Conservation (phyloP, 2,888 invertebrate genomes). For the Erynnis tages region DNA sequence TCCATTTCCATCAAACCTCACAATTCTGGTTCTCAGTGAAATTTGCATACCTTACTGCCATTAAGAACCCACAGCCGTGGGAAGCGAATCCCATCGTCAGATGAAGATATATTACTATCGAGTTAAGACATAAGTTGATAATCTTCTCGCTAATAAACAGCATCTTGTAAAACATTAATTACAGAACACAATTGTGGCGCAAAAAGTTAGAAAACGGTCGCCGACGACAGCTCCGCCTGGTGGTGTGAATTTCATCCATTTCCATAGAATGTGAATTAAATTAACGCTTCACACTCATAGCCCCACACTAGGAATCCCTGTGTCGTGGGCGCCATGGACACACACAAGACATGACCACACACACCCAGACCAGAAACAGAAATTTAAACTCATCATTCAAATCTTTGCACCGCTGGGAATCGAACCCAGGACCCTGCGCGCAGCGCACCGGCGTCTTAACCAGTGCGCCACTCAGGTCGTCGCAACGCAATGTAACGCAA, state of each 20-base stretch:
- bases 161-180: slow-evolving; percentile 20
- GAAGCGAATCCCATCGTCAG: not conserved
- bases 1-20: too few species aligned
- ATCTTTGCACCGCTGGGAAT: too few species aligned
- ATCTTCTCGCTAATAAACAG: slow-evolving; percentile 21
- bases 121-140: slow-evolving; percentile 3
- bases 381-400: too few species aligned
- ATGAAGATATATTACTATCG: slow-evolving; percentile 11
- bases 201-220: slow-evolving; percentile 47
- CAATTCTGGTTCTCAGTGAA: not conserved
- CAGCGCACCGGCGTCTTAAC: too few species aligned
- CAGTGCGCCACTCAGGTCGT: too few species aligned
- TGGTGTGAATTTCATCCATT: slow-evolving; percentile 62
- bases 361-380: too few species aligned
- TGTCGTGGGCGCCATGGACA: too few species aligned
- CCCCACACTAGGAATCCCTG: too few species aligned
- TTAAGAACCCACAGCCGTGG: not conserved
- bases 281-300: too few species aligned
- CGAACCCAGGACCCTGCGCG: too few species aligned
- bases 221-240: slow-evolving; percentile 14
- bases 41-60: not conserved
- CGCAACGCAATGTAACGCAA: slow-evolving; percentile 40
- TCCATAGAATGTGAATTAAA: too few species aligned
- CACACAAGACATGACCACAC: too few species aligned
- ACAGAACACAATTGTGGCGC: slow-evolving; percentile 40